Percentiles rank a stretch among this genome's conserved stretches.
phyloP scores from a whole-genome alignment of 1,140 invertebrate species.

The Popillia japonica region DNA sequence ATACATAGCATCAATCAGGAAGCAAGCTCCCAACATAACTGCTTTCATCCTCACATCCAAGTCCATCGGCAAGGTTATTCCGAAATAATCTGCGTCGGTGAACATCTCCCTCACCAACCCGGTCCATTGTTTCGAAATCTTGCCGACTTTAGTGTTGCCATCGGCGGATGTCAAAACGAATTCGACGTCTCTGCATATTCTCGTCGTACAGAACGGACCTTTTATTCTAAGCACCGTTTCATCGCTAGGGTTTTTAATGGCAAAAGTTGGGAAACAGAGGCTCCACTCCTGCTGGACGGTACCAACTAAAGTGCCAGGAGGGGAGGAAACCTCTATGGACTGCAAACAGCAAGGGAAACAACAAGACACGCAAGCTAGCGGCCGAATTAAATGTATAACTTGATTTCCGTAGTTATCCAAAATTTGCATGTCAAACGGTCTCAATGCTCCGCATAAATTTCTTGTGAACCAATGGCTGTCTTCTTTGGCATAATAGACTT shows the following conservation, averaged over 20 bases:
- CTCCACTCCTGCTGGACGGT: conserved; percentile 87
- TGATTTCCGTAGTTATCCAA: conserved; percentile 80
- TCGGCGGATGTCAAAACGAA: conserved; percentile 69
- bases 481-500: conserved; percentile 85
- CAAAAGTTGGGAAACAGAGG: conserved; percentile 78
- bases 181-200: conserved; percentile 82
- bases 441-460: conserved; percentile 77
- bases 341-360: conserved; percentile 88
- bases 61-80: conserved; percentile 68
- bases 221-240: conserved; percentile 82
- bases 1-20: conserved; percentile 60
- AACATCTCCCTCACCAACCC: conserved; percentile 67
- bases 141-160: conserved; percentile 64
- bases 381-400: conserved; percentile 79
- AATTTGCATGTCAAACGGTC: conserved; percentile 88
- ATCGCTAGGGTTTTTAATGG: conserved; percentile 79
- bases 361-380: conserved; percentile 79
- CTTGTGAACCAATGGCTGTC: conserved; percentile 82
- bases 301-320: conserved; percentile 78
- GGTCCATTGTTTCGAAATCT: conserved; percentile 69
- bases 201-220: conserved; percentile 83
- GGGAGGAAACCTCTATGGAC: conserved; percentile 75
- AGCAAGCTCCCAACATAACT: conserved; percentile 64
- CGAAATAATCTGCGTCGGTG: conserved; percentile 71
- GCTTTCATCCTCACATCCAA: conserved; percentile 70